phyloP scores from a whole-genome alignment of 23 tunicate genomes.

The Botrylloides violaceus region DNA sequence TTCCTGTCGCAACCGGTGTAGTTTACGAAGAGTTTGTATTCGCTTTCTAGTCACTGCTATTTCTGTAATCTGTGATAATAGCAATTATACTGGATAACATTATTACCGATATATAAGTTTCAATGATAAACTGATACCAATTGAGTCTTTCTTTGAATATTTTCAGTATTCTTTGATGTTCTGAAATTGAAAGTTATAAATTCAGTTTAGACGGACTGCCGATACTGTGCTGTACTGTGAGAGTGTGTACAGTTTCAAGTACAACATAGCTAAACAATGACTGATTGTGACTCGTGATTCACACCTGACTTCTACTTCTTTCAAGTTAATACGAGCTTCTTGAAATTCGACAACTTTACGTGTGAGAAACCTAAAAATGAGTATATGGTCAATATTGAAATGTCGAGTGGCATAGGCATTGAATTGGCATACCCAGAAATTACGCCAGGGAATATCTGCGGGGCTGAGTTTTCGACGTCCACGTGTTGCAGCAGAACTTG shows the following conservation, averaged over 20 bases:
- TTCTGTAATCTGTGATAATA: background rate
- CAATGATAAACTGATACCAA: background rate
- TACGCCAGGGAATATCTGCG: conserved; percentile 12
- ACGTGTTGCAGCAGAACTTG: background rate
- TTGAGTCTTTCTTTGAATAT: background rate
- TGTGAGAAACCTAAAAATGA: background rate
- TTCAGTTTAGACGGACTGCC: no score
- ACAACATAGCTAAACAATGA: no score
- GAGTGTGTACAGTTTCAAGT: no score
- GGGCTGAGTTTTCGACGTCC: background rate
- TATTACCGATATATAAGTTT: background rate
- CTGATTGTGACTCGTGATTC: no score
- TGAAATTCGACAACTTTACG: background rate
- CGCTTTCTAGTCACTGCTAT: conserved; percentile 3
- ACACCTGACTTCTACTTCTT: background rate
- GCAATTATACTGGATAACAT: background rate
- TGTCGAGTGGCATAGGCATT: no score
- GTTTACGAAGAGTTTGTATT: background rate
- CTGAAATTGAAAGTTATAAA: no score
- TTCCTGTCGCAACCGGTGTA: background rate
- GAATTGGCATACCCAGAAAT: conserved; percentile 16
- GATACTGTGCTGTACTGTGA: no score
- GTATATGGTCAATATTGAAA: no score
- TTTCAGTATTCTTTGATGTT: background rate
- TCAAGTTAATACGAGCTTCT: background rate